Percentiles rank a stretch among this genome's conserved stretches.
These are phyloP conservation scores for Dicycla oo DNA, from an alignment of 2,888 invertebrate species.

Conservation along the genomic window DNA sequence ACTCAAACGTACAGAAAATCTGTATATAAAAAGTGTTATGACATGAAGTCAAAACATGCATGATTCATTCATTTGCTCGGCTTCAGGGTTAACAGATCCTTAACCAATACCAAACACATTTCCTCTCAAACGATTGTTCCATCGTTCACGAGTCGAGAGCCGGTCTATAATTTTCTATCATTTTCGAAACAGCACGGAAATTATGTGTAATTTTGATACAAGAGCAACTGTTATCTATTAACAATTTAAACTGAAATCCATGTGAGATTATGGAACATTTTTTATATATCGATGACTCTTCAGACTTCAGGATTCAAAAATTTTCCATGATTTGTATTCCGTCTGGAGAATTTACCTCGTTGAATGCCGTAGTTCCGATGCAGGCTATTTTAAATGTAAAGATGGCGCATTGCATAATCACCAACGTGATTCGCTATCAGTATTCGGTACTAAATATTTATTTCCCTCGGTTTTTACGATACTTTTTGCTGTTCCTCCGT, in stretches of 20 bases:
- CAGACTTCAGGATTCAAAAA: slow-evolving; percentile 78
- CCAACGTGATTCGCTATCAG: slow-evolving; percentile 87
- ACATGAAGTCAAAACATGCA: slow-evolving; percentile 9
- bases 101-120: slow-evolving; percentile 31
- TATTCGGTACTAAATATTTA: slow-evolving; percentile 88
- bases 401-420: slow-evolving; percentile 88
- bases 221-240: slow-evolving; percentile 42
- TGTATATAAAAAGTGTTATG: slow-evolving; percentile 20
- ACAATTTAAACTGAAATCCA: slow-evolving; percentile 44
- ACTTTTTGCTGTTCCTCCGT: slow-evolving; percentile 76
- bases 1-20: slow-evolving; percentile 16
- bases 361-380: slow-evolving; percentile 85
- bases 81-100: slow-evolving; percentile 24
- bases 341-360: slow-evolving; percentile 85
- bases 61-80: slow-evolving; percentile 31
- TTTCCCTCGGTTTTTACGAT: slow-evolving; percentile 81
- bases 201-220: slow-evolving; percentile 37
- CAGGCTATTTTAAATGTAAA: slow-evolving; percentile 89
- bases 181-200: slow-evolving; percentile 39
- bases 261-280: slow-evolving; percentile 47
- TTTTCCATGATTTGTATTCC: slow-evolving; percentile 89
- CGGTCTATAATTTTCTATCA: slow-evolving; percentile 35
- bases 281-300: slow-evolving; percentile 74
- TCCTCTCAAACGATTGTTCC: slow-evolving; percentile 34
- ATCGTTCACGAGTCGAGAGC: slow-evolving; percentile 22